phyloP scores from a whole-genome alignment of 2,113 vertebrate genomes.

The Hippocampus abdominalis region DNA sequence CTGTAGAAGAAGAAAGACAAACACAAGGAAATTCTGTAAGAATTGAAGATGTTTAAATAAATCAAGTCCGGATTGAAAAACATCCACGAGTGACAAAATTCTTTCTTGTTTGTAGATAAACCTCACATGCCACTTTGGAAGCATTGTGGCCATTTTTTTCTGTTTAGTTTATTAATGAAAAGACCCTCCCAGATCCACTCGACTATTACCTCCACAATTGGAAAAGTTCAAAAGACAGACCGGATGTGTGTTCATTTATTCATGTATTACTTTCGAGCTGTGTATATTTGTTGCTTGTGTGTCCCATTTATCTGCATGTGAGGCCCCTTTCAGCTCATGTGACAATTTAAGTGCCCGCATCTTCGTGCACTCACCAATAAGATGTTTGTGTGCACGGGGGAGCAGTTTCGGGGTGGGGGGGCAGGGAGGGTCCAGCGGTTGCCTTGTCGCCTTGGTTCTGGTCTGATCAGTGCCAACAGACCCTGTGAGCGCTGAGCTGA shows the following conservation, averaged over 20 bases:
- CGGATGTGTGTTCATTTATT: conserved; percentile 54
- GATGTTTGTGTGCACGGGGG: conserved; percentile 14
- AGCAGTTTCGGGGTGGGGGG: conserved; percentile 8
- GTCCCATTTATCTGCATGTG: conserved; percentile 34
- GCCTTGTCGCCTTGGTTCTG: conserved; percentile 84
- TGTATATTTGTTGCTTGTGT: conserved; percentile 44
- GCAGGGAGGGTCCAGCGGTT: conserved; percentile 81
- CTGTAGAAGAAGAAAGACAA: no score
- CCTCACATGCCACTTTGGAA: background rate
- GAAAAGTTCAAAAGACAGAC: conserved; percentile 31
- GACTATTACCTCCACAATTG: background rate
- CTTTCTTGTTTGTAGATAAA: background rate
- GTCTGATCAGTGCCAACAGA: conserved; percentile 88
- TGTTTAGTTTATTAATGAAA: background rate
- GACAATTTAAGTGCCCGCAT: conserved; percentile 39
- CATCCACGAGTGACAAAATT: background rate
- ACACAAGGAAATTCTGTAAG: no score
- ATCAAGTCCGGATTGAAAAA: no score
- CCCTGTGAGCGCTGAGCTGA: conserved; percentile 75
- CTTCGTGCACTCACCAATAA: conserved; percentile 3
- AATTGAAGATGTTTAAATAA: no score
- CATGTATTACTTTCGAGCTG: conserved; percentile 54
- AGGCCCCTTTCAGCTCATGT: conserved; percentile 35
- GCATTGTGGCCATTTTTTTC: background rate
- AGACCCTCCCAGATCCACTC: background rate